Evolutionary conservation across 2,888 invertebrate genomes (phyloP), one percentile per base, ranked within the genome.

Genomic region (Pheosia gnoma): DNA sequence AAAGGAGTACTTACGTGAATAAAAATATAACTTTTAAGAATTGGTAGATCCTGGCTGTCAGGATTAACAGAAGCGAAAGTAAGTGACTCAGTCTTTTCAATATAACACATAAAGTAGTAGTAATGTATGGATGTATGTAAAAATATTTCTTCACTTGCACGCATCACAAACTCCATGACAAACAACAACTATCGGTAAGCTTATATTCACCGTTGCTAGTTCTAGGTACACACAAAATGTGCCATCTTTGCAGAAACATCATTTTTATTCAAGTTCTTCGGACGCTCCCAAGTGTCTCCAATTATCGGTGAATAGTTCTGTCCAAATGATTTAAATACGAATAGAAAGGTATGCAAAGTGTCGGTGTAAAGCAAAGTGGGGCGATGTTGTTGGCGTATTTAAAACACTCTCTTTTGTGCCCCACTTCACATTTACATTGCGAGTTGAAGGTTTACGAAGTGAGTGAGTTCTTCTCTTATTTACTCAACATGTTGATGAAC

Each of bases 361-460:
- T 63, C 70, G 67, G 59, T 68, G 72, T 25, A 25, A 72, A 77
- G 71, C 75, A 78, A 64, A 79, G 75, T 72, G 64, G 65, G 62
- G 61, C 68, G 67, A 80, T 80, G 74, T 80, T 80, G 63, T 70
- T 63, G 68, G 66, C 61, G 62, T 74, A 76, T 77, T 78, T 69
- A 76, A 75, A 71, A 67, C 71, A 71, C 25, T 64, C 72, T 77
- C 74, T 77, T 83, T 78, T 75, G 77, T 74, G 69, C 57, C 66
- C 73, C 70, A 77, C 73, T 79, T 80, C 72, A 73, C 71, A 74
- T 78, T 80, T 74, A 74, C 74, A 79, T 72, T 74, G 60, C 71
- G 59, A 59, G 65, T 60, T 65, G 63, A 60, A 39, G 70, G 70
- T 64, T 70, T 72, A 60, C 69, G 65, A 72, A 73, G 62, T 64